These are phyloP conservation scores for Chrysotoxum bicinctum DNA, from an alignment of 2,888 invertebrate genomes.

Conservation along the genomic window DNA sequence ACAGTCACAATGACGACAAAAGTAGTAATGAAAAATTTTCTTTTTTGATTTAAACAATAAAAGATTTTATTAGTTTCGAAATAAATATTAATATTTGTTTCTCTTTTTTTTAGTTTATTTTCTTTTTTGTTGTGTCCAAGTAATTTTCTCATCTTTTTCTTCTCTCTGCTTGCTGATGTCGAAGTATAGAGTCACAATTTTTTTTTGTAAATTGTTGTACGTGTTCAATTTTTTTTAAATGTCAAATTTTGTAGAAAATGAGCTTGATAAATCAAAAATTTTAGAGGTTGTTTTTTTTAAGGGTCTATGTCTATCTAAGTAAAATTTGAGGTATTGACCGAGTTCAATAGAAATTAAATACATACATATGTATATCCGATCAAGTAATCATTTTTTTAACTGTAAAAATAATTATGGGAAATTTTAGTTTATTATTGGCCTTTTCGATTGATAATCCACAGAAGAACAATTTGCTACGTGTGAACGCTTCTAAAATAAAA, in stretches of 20 bases:
- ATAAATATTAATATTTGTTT: background rate
- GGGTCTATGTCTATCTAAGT: constrained; percentile 36
- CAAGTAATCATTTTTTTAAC: background rate
- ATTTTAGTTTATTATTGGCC: background rate
- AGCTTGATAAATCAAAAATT: constrained; percentile 37
- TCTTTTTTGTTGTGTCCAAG: constrained; percentile 32
- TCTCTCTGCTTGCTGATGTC: constrained; percentile 42
- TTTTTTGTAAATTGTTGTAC: constrained; percentile 35
- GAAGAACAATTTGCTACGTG: no score
- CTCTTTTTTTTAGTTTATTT: no score
- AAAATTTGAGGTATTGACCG: constrained; percentile 12
- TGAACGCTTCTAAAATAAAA: no score
- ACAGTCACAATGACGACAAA: constrained; percentile 77
- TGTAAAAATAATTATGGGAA: background rate
- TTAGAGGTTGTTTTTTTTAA: constrained; percentile 20
- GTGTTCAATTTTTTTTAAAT: constrained; percentile 52
- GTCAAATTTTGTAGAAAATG: constrained; percentile 55
- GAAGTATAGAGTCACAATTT: constrained; percentile 54
- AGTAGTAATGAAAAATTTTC: constrained; percentile 77
- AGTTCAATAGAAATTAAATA: background rate
- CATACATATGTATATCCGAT: background rate
- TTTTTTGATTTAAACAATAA: constrained; percentile 29
- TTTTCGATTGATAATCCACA: no score
- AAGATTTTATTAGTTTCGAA: constrained; percentile 52
- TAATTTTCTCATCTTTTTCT: constrained; percentile 24